These are phyloP conservation scores for Drosophila elegans DNA, from an alignment of 1,140 invertebrate species.

Conservation along the genomic window DNA sequence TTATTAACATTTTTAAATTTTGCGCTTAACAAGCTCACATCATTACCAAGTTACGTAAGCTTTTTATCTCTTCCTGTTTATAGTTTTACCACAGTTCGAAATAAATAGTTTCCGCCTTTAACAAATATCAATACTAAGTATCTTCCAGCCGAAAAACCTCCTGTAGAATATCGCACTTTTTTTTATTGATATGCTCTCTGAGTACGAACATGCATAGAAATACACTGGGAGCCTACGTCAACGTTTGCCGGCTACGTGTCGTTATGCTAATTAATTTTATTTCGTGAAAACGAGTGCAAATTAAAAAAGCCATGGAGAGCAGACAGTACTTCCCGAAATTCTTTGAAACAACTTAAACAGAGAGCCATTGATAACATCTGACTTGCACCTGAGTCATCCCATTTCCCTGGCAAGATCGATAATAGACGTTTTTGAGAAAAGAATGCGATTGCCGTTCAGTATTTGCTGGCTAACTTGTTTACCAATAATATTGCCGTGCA, in stretches of 20 bases:
- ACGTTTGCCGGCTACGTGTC: constrained; percentile 65
- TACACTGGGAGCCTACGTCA: constrained; percentile 53
- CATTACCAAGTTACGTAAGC: not conserved
- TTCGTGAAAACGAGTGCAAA: constrained; percentile 23
- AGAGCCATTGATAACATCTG: constrained; percentile 20
- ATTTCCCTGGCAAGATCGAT: constrained; percentile 33
- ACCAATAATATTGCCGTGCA: constrained; percentile 61
- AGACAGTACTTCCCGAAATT: constrained; percentile 36
- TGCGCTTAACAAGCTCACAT: no score
- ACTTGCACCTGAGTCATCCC: constrained; percentile 49
- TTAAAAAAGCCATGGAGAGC: constrained; percentile 1
- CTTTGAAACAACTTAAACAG: constrained; percentile 1
- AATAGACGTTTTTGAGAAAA: constrained; percentile 24
- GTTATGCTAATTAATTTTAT: constrained; percentile 61
- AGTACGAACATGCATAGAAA: constrained; percentile 19
- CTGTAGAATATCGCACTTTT: not conserved
- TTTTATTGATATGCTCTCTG: constrained; percentile 46
- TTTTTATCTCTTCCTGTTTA: no score
- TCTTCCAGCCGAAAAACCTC: not conserved
- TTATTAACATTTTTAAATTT: no score
- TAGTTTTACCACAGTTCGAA: not conserved
- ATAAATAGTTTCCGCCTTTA: not conserved
- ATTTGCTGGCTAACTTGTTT: constrained; percentile 63
- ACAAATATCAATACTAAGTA: constrained; percentile 2
- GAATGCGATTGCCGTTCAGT: constrained; percentile 30